A percentile compares a stretch with the other conserved stretches of the same genome.
These are phyloP conservation scores for Orientallactaga bullata DNA, from an alignment of 2,113 vertebrate species.

Conservation along the genomic window DNA sequence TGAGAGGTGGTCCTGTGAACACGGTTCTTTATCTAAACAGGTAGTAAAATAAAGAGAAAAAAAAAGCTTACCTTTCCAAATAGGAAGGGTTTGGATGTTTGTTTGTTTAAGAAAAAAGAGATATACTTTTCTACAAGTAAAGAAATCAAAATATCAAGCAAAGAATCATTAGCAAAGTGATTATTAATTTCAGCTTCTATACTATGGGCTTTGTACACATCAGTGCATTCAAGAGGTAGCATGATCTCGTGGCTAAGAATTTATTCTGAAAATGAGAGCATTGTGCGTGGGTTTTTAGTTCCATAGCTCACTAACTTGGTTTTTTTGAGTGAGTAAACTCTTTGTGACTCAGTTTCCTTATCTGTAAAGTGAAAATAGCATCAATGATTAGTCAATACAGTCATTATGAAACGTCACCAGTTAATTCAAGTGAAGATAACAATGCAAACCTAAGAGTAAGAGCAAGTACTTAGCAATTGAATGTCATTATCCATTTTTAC, in stretches of 20 bases:
- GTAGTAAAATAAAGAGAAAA: background rate
- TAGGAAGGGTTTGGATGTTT: background rate
- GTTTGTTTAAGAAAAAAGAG: background rate
- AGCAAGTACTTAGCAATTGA: background rate
- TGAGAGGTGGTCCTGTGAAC: background rate
- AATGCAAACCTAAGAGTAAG: background rate
- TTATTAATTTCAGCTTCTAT: background rate
- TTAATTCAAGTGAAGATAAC: background rate
- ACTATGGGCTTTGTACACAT: background rate
- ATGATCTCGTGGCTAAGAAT: background rate
- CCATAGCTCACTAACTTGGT: background rate
- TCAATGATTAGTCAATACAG: background rate
- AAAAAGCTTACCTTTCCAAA: background rate
- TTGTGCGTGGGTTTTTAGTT: background rate
- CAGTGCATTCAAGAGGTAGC: background rate
- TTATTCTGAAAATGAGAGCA: background rate
- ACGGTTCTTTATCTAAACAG: background rate
- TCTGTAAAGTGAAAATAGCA: constrained; percentile 14
- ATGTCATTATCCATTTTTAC: background rate
- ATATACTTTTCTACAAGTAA: background rate
- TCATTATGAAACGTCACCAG: background rate
- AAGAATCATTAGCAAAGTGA: background rate
- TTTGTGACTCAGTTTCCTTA: constrained; percentile 42
- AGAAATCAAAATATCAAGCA: background rate
- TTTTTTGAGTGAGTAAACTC: background rate